These are phyloP conservation scores for Probaryconus sp. DNA, from an alignment of 1,140 invertebrate species.

Conservation along the genomic window DNA sequence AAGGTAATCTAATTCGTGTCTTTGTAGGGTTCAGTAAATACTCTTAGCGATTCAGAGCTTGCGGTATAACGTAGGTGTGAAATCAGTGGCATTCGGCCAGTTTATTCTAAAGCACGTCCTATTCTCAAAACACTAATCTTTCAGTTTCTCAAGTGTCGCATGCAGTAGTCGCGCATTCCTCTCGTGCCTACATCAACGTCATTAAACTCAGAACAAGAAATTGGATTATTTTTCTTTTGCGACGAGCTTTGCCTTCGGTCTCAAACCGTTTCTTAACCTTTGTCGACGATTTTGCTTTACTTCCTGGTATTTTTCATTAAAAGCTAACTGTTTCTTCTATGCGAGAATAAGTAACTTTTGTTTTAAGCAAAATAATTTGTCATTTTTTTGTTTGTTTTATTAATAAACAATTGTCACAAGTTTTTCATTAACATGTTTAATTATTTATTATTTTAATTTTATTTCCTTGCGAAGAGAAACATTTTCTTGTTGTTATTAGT, in stretches of 20 bases:
- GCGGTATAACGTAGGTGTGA: constrained; percentile 29
- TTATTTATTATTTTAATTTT: too few species aligned
- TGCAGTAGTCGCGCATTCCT: constrained; percentile 47
- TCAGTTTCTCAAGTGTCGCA: constrained; percentile 37
- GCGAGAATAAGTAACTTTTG: constrained; percentile 23
- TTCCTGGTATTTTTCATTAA: constrained; percentile 31
- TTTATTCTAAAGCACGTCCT: constrained; percentile 46
- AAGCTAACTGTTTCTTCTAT: constrained; percentile 7
- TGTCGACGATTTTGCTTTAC: constrained; percentile 32
- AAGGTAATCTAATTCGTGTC: constrained; percentile 1
- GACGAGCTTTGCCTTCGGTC: constrained; percentile 9
- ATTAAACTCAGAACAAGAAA: constrained; percentile 45
- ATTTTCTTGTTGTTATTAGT: too few species aligned
- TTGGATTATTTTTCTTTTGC: constrained; percentile 33
- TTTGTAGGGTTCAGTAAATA: constrained; percentile 19
- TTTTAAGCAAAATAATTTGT: constrained; percentile 11
- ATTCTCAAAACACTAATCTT: constrained; percentile 57
- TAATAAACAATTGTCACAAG: too few species aligned
- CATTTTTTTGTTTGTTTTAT: too few species aligned
- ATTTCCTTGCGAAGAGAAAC: too few species aligned
- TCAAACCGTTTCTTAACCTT: constrained; percentile 41
- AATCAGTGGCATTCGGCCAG: constrained; percentile 56
- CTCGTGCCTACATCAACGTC: constrained; percentile 53
- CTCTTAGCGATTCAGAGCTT: constrained; percentile 35
- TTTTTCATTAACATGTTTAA: too few species aligned